Evolutionary conservation across 2,888 invertebrate species (phyloP).

Genomic region (Phengaris arion): DNA sequence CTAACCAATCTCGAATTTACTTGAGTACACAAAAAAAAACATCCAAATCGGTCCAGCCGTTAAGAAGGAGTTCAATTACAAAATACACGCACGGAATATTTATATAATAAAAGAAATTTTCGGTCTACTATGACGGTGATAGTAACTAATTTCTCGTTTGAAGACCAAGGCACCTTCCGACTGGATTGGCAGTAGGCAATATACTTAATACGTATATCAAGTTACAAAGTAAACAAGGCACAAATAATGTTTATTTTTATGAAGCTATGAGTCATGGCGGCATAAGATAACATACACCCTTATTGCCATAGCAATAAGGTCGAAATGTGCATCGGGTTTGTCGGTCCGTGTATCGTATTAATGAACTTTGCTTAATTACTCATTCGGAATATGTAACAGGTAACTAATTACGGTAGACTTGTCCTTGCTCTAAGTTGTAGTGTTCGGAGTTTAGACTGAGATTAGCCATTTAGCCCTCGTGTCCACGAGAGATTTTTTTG

Average conservation of each 20-base stretch:
- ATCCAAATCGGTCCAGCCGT: too few relatives aligned
- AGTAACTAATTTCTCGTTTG: too few relatives aligned
- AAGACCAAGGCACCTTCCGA: too few relatives aligned
- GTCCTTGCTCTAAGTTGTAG: not conserved
- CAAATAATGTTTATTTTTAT: not conserved
- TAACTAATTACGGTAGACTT: not conserved
- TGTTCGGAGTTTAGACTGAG: not conserved
- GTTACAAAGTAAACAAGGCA: not conserved
- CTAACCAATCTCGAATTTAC: too few relatives aligned
- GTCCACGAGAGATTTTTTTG: too few relatives aligned
- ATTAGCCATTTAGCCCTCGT: too few relatives aligned
- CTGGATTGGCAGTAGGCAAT: not conserved
- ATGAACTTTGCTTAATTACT: slow-evolving; percentile 19
- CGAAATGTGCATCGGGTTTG: not conserved
- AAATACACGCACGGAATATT: too few relatives aligned
- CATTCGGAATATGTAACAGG: not conserved
- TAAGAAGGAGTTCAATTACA: too few relatives aligned
- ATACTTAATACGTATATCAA: not conserved
- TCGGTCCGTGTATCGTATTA: not conserved
- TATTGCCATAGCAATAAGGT: not conserved
- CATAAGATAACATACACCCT: not conserved
- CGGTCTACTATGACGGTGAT: too few relatives aligned
- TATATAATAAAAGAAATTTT: too few relatives aligned
- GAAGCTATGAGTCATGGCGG: not conserved
- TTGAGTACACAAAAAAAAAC: too few relatives aligned